A percentile compares a stretch with the other conserved stretches of the same genome.
phyloP scores from a whole-genome alignment of 2,797 vertebrate species.

The Antennarius maculatus region DNA sequence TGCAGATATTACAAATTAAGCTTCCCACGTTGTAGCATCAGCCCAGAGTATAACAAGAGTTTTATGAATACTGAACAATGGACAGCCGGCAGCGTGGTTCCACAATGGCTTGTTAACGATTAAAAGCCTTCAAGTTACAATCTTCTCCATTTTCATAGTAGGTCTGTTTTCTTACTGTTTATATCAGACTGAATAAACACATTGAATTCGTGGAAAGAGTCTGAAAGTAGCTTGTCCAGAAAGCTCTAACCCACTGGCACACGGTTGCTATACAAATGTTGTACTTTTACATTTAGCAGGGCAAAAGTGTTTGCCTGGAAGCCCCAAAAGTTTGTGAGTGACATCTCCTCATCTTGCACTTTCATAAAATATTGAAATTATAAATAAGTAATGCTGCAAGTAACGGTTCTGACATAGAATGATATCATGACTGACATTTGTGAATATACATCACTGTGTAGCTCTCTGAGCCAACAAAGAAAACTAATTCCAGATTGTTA shows the following conservation, averaged over 20 bases:
- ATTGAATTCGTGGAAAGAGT: not conserved
- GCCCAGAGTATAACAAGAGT: not conserved
- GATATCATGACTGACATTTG: not conserved
- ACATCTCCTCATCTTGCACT: no score
- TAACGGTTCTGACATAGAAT: no score
- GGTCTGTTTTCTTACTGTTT: not conserved
- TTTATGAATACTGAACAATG: not conserved
- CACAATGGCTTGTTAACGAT: conserved; percentile 2
- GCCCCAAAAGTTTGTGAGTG: no score
- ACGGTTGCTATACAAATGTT: no score
- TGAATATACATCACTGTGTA: not conserved
- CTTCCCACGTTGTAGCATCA: no score
- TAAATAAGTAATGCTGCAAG: not conserved
- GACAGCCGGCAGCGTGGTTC: not conserved
- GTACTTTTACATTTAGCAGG: no score
- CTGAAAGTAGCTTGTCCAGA: no score
- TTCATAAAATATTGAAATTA: not conserved
- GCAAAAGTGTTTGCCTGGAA: no score
- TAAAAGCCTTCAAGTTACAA: not conserved
- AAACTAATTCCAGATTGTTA: not conserved
- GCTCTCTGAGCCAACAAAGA: not conserved
- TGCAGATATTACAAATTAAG: no score
- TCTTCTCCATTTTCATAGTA: not conserved
- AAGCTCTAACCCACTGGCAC: no score
- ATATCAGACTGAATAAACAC: not conserved